These are phyloP conservation scores for Linurgus olivaceus DNA, from an alignment of 2,797 vertebrate genomes.

Conservation along the genomic window DNA sequence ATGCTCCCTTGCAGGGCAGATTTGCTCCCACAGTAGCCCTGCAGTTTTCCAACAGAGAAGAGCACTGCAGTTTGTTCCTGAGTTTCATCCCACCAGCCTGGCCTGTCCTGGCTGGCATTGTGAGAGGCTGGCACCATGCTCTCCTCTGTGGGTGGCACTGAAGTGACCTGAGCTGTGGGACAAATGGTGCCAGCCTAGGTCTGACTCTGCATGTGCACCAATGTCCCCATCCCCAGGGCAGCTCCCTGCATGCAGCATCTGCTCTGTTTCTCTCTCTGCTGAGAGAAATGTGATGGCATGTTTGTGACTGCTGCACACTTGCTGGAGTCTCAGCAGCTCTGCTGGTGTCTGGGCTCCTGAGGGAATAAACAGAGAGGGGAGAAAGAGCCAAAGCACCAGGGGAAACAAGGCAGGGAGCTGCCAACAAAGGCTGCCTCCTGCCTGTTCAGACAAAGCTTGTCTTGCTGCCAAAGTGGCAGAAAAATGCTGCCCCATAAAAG, in stretches of 20 bases:
- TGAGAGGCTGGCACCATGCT: neutral
- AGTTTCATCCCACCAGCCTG: neutral
- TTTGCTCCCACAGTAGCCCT: neutral
- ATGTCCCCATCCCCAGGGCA: neutral
- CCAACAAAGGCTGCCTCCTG: constrained; percentile 2
- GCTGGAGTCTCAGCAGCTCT: constrained; percentile 14
- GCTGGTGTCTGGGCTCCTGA: constrained; percentile 19
- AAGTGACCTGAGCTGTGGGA: neutral
- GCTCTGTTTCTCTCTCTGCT: constrained; percentile 26
- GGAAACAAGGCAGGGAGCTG: constrained; percentile 22
- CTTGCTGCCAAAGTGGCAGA: neutral
- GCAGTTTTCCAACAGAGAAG: neutral
- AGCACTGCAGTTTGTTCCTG: neutral
- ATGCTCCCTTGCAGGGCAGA: neutral
- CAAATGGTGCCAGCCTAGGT: neutral
- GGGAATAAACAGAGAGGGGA: constrained; percentile 63
- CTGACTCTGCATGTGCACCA: neutral
- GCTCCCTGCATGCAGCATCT: neutral
- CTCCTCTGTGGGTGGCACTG: neutral
- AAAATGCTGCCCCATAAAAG: constrained; percentile 19
- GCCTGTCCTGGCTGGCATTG: neutral
- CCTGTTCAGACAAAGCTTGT: constrained; percentile 62
- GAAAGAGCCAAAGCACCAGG: constrained; percentile 40
- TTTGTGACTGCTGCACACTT: constrained; percentile 18
- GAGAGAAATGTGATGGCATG: neutral